phyloP scores from a whole-genome alignment of 92 coral and sea anemone species.

The Phymanthus crucifer region DNA sequence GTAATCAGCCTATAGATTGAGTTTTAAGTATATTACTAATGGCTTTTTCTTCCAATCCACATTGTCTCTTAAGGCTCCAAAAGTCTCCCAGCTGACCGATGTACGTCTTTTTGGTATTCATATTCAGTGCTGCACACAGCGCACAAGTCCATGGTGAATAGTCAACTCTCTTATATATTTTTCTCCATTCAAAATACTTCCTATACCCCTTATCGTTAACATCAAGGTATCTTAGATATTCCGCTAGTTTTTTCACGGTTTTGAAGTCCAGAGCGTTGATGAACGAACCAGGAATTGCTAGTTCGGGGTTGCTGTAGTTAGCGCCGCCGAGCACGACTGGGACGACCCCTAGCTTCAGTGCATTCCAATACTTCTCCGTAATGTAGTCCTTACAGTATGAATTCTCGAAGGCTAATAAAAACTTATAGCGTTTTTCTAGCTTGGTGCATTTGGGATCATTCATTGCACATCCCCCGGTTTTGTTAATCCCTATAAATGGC shows the following conservation, averaged over 20 bases:
- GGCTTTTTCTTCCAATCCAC: not conserved
- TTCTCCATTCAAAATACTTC: slow-evolving; percentile 56
- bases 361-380: slow-evolving; percentile 59
- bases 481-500: slow-evolving; percentile 21
- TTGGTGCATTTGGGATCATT: slow-evolving; percentile 42
- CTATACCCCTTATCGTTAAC: slow-evolving; percentile 40
- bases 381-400: slow-evolving; percentile 53
- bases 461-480: slow-evolving; percentile 31
- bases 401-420: slow-evolving; percentile 54
- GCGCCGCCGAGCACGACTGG: slow-evolving; percentile 56
- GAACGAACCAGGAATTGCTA: slow-evolving; percentile 55
- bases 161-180: slow-evolving; percentile 33
- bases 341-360: slow-evolving; percentile 45
- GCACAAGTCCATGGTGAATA: slow-evolving; percentile 52
- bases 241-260: slow-evolving; percentile 29
- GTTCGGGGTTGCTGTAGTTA: slow-evolving; percentile 26
- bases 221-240: slow-evolving; percentile 29
- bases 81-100: slow-evolving; percentile 13
- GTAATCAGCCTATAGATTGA: too few relatives aligned
- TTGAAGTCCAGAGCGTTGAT: slow-evolving; percentile 34
- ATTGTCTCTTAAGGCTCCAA: slow-evolving; percentile 24
- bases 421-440: slow-evolving; percentile 35
- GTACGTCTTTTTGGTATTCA: slow-evolving; percentile 41
- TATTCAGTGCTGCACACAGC: slow-evolving; percentile 45
- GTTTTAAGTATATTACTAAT: not conserved